Conservation (phyloP, 2,888 invertebrate species). For the Agriotes lineatus region DNA sequence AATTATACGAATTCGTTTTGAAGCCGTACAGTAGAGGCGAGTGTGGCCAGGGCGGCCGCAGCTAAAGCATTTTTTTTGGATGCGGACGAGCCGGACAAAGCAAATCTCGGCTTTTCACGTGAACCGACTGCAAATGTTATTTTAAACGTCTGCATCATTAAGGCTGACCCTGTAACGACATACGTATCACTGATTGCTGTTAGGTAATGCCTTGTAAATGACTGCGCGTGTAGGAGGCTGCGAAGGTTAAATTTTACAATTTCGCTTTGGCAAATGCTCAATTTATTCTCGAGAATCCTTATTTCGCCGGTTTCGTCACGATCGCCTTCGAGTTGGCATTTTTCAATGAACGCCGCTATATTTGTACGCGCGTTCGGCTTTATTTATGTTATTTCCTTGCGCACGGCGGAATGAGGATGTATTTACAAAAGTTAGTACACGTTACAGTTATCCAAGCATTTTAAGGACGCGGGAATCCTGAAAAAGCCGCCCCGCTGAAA, state of each 20-base stretch:
- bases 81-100: neutral
- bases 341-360: conserved; percentile 27
- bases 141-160: conserved; percentile 35
- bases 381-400: conserved; percentile 32
- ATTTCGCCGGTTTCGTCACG: conserved; percentile 9
- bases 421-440: conserved; percentile 48
- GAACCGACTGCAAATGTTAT: conserved; percentile 30
- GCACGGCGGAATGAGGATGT: conserved; percentile 38
- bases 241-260: conserved; percentile 36
- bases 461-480: conserved; percentile 36
- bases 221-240: conserved; percentile 31
- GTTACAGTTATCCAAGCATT: conserved; percentile 45
- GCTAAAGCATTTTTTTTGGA: neutral
- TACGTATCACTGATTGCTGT: conserved; percentile 37
- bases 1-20: conserved; percentile 45
- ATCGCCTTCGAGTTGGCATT: conserved; percentile 21
- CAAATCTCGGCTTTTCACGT: conserved; percentile 14
- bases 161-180: conserved; percentile 40
- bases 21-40: conserved; percentile 11
- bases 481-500: conserved; percentile 42
- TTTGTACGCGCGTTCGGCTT: conserved; percentile 17
- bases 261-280: conserved; percentile 33
- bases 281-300: conserved; percentile 20
- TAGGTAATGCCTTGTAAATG: conserved; percentile 38
- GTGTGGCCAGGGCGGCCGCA: neutral